Evolutionary conservation across 2,113 vertebrate genomes (phyloP).

Genomic region (Chaetorhynchus papuensis): DNA sequence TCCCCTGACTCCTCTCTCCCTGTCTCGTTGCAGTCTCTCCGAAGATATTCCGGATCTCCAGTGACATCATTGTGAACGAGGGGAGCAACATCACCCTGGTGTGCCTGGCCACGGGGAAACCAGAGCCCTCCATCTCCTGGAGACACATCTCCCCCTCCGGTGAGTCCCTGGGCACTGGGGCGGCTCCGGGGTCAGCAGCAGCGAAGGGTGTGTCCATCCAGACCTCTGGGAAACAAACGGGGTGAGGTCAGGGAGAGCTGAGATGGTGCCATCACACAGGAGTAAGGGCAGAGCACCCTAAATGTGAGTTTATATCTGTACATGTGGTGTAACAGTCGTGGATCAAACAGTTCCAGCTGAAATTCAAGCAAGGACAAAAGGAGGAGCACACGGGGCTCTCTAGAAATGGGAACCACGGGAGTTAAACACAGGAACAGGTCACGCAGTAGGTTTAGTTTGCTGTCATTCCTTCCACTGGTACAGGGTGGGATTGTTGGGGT

Average conservation of each 20-base stretch:
- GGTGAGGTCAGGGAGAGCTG: not conserved
- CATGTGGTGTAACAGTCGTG: too few relatives aligned
- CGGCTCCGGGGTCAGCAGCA: not conserved
- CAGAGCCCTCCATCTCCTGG: conserved; percentile 95
- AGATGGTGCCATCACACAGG: accelerated
- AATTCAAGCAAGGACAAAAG: not conserved
- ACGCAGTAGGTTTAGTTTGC: not conserved
- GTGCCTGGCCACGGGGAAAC: conserved; percentile 94
- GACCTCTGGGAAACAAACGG: not conserved
- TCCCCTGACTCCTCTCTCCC: not conserved
- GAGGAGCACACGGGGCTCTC: not conserved
- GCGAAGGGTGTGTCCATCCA: not conserved
- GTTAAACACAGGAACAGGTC: not conserved
- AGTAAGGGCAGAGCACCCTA: too few relatives aligned
- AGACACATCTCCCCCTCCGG: conserved; percentile 96
- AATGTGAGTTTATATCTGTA: accelerated
- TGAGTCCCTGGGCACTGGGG: not conserved
- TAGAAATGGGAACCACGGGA: not conserved
- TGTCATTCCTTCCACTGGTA: not conserved
- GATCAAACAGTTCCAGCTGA: not conserved
- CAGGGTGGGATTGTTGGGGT: not conserved
- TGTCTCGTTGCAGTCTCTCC: conserved; percentile 84
- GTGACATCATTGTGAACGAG: conserved; percentile 90
- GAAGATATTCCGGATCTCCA: conserved; percentile 94
- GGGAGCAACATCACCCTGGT: conserved; percentile 92